These are phyloP conservation scores for Athene cunicularia DNA, from an alignment of 2,113 vertebrate genomes.

Conservation along the genomic window DNA sequence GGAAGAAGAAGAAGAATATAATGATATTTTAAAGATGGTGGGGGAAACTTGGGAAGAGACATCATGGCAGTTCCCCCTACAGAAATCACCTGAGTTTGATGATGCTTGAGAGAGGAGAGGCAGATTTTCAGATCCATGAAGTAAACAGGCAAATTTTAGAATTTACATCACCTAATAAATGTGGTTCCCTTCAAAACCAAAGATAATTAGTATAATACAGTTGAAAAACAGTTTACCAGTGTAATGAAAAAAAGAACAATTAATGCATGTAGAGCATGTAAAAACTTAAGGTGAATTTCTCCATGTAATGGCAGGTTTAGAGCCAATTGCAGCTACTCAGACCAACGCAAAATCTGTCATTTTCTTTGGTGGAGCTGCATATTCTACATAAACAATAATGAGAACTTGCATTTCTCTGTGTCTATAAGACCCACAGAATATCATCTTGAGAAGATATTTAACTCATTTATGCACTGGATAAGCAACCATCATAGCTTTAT, in stretches of 20 bases:
- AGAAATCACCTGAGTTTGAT: background rate
- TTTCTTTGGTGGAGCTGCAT: background rate
- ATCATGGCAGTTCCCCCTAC: background rate
- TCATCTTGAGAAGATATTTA: background rate
- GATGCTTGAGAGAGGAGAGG: background rate
- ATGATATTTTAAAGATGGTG: background rate
- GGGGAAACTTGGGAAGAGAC: background rate
- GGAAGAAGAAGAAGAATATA: background rate
- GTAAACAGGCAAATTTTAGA: background rate
- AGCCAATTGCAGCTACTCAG: background rate
- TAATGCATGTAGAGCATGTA: background rate
- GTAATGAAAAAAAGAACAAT: background rate
- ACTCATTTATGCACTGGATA: background rate
- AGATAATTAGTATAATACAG: background rate
- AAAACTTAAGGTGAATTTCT: background rate
- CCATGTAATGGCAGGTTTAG: background rate
- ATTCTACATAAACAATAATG: background rate
- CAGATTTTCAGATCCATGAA: background rate
- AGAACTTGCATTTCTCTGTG: background rate
- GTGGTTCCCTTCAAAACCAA: background rate
- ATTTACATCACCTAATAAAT: background rate
- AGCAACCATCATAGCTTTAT: background rate
- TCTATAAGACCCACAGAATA: background rate
- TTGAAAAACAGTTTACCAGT: background rate
- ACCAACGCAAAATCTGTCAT: background rate